Percentiles rank a stretch among this genome's conserved stretches.
These are phyloP conservation scores for Pecten maximus DNA, from an alignment of 2,888 invertebrate species.

Conservation along the genomic window DNA sequence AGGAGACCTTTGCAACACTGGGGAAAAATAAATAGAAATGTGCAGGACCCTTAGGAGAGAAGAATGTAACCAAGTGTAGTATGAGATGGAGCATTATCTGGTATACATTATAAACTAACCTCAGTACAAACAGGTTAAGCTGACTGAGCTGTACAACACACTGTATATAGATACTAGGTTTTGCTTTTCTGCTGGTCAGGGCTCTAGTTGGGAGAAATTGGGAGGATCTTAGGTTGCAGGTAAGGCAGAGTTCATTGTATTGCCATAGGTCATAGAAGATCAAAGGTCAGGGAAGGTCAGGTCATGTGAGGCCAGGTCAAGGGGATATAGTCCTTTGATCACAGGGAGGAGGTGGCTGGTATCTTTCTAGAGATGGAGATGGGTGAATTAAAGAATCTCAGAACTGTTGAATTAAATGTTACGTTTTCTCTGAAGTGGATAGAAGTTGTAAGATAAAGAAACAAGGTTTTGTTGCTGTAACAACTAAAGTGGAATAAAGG, in stretches of 20 bases:
- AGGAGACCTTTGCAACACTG: too few species aligned
- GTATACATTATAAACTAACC: too few species aligned
- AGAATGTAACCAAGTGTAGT: too few species aligned
- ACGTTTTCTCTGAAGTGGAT: neutral
- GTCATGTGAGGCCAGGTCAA: conserved; percentile 18
- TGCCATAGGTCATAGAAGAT: conserved; percentile 5
- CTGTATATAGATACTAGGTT: neutral
- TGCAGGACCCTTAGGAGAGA: too few species aligned
- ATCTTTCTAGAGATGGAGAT: neutral
- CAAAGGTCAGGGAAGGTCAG: neutral
- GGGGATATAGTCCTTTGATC: neutral
- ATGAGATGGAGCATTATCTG: too few species aligned
- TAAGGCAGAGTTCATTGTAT: neutral
- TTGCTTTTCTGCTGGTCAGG: neutral
- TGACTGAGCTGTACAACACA: neutral
- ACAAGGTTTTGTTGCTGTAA: neutral
- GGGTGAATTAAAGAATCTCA: neutral
- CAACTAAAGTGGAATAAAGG: neutral
- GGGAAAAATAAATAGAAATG: too few species aligned
- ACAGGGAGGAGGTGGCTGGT: neutral
- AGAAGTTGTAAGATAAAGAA: neutral
- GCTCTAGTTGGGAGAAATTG: neutral
- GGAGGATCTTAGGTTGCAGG: conserved; percentile 20
- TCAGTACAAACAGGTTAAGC: neutral
- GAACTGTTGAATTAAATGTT: neutral